Conservation (phyloP, 1,140 invertebrate species). For the Caenorhabditis tropicalis region DNA sequence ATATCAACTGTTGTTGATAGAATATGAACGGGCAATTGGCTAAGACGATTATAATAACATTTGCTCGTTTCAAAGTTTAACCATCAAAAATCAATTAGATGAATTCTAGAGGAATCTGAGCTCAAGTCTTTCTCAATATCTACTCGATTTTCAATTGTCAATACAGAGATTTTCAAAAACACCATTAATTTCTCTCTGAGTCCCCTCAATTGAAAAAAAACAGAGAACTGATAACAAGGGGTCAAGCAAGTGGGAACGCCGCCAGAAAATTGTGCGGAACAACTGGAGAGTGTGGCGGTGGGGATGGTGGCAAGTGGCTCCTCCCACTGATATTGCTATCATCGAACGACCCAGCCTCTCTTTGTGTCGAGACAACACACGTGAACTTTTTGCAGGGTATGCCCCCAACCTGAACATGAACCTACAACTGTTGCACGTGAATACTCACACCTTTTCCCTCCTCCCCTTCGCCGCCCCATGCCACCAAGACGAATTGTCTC, state of each 20-base stretch:
- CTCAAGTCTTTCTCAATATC: too few relatives aligned
- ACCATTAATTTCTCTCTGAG: too few relatives aligned
- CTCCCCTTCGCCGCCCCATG: neutral
- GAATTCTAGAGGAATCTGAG: too few relatives aligned
- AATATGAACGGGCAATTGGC: neutral
- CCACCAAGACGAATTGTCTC: neutral
- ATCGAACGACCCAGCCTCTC: slow-evolving; percentile 17
- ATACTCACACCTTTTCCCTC: slow-evolving; percentile 1
- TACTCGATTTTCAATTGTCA: too few relatives aligned
- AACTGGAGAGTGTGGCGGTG: neutral
- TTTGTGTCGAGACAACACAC: neutral
- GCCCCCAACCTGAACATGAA: slow-evolving; percentile 19
- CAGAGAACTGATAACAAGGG: neutral
- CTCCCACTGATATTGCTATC: slow-evolving; percentile 26
- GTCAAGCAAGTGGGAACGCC: neutral
- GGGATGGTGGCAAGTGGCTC: slow-evolving; percentile 25
- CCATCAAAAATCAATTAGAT: neutral
- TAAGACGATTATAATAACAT: neutral
- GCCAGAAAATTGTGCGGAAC: neutral
- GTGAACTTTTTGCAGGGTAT: slow-evolving; percentile 28
- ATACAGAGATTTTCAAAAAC: too few relatives aligned
- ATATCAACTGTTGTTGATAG: slow-evolving; percentile 12
- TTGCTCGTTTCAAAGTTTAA: neutral
- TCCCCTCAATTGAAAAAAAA: too few relatives aligned
- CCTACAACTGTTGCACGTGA: slow-evolving; percentile 31